phyloP scores from a whole-genome alignment of 2,797 vertebrate species.

The Fistularia commersonii region DNA sequence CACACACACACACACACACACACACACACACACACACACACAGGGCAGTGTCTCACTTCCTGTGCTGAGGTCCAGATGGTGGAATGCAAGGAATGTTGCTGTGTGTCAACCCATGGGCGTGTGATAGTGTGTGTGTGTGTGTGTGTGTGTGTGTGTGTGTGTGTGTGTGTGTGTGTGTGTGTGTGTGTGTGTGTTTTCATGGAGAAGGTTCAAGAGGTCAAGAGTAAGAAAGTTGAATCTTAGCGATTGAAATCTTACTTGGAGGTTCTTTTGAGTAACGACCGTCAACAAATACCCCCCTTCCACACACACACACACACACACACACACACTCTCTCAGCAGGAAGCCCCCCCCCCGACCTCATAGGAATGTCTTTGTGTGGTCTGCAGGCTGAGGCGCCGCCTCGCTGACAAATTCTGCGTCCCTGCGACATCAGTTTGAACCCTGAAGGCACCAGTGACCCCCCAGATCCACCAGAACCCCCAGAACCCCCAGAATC shows the following conservation, averaged over 20 bases:
- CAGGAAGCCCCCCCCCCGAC: constrained; percentile 17
- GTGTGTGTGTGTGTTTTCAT: constrained; percentile 15
- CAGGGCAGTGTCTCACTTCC: not conserved
- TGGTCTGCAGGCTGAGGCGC: constrained; percentile 21
- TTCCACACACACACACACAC: constrained; percentile 17
- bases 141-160: too few relatives aligned
- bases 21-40: not conserved
- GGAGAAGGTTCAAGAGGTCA: constrained; percentile 1
- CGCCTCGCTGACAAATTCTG: constrained; percentile 54
- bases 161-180: too few relatives aligned
- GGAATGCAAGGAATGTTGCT: constrained; percentile 59
- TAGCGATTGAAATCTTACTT: not conserved
- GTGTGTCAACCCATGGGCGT: too few relatives aligned
- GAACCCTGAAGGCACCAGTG: constrained; percentile 24
- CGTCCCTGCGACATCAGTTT: constrained; percentile 32
- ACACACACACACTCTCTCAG: too few relatives aligned
- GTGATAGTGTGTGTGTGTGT: too few relatives aligned
- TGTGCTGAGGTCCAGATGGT: constrained; percentile 22
- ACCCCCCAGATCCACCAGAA: too few relatives aligned
- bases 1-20: constrained; percentile 14
- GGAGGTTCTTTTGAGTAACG: not conserved
- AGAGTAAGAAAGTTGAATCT: not conserved
- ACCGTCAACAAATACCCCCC: not conserved
- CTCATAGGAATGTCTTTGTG: constrained; percentile 45
- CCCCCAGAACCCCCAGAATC: too few relatives aligned